phyloP scores from a whole-genome alignment of 2,797 vertebrate species.

The Poecilia velifera region DNA sequence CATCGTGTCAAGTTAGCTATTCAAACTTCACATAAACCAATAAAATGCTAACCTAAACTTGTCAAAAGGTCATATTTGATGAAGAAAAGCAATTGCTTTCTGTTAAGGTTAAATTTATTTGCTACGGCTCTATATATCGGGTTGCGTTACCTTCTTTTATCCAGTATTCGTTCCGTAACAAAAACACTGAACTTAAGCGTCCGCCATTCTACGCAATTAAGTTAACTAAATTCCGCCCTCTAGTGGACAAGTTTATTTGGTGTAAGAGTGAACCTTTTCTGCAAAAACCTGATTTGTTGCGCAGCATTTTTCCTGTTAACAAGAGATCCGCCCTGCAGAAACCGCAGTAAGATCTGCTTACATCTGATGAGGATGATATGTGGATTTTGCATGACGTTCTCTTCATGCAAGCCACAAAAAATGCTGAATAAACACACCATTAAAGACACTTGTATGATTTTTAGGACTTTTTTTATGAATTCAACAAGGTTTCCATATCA shows the following conservation, averaged over 20 bases:
- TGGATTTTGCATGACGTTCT: neutral
- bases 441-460: neutral
- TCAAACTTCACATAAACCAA: neutral
- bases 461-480: conserved; percentile 47
- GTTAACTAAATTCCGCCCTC: neutral
- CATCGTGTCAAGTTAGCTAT: no score
- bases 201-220: neutral
- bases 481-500: conserved; percentile 62
- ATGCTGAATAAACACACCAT: neutral
- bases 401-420: neutral
- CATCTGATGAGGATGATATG: neutral
- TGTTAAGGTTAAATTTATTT: neutral
- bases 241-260: neutral
- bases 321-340: neutral
- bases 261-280: neutral
- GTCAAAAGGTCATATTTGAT: neutral
- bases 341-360: neutral
- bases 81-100: neutral
- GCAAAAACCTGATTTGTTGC: neutral
- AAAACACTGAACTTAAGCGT: neutral
- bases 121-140: neutral
- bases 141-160: neutral
- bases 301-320: neutral
- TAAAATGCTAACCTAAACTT: neutral
- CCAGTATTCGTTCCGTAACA: neutral